A percentile compares a stretch with the other conserved stretches of the same genome.
phyloP scores from a whole-genome alignment of 2,888 invertebrate genomes.

The Thereva nobilitata region DNA sequence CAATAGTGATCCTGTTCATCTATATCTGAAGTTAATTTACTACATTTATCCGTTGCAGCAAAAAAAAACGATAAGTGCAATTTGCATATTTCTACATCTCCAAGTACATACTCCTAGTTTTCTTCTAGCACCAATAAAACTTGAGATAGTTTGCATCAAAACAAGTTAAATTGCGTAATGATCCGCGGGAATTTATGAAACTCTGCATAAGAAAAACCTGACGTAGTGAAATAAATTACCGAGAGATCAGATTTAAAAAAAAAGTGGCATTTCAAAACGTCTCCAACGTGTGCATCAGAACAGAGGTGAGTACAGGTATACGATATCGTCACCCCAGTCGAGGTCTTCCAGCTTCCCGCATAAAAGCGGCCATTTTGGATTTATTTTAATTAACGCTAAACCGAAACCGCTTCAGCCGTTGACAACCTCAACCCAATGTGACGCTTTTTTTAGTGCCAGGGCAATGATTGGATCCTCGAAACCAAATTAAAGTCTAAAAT shows the following conservation, averaged over 20 bases:
- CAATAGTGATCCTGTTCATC: too few relatives aligned
- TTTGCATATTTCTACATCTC: too few relatives aligned
- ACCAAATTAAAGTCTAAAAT: conserved; percentile 24
- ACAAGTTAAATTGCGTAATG: conserved; percentile 24
- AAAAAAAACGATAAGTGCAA: too few relatives aligned
- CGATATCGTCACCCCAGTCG: not conserved
- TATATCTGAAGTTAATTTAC: too few relatives aligned
- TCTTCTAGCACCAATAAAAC: not conserved
- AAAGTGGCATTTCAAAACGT: conserved; percentile 23
- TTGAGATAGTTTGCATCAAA: conserved; percentile 27
- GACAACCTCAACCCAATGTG: conserved; percentile 6
- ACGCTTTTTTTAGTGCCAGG: conserved; percentile 21
- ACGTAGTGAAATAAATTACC: conserved; percentile 20
- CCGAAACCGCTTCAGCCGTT: conserved; percentile 3
- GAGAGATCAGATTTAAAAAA: conserved; percentile 16
- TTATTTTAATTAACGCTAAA: conserved; percentile 24
- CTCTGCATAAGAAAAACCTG: conserved; percentile 3
- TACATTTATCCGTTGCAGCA: too few relatives aligned
- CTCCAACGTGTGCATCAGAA: conserved; percentile 4
- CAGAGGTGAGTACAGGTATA: conserved; percentile 11
- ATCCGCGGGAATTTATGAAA: conserved; percentile 31
- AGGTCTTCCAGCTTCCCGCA: conserved; percentile 2
- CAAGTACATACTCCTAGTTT: too few relatives aligned
- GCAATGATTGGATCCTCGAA: conserved; percentile 18
- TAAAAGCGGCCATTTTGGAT: conserved; percentile 17